A percentile compares a stretch with the other conserved stretches of the same genome.
Conservation (phyloP, 2,888 invertebrate genomes). For the Drosophila meridiana region DNA sequence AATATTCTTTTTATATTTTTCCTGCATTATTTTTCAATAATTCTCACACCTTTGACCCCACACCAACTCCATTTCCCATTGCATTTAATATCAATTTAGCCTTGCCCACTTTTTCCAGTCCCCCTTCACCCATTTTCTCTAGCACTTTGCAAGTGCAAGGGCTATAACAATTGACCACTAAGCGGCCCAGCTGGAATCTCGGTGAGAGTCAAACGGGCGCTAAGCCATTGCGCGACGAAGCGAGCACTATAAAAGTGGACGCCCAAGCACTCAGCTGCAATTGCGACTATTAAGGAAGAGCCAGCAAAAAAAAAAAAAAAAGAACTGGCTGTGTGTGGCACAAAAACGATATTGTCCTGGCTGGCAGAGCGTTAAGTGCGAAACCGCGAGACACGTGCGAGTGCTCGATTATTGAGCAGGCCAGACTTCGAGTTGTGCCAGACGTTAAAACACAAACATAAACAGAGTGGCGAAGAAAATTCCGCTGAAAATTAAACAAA, state of each 20-base stretch:
- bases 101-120: neutral
- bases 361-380: slow-evolving; percentile 33
- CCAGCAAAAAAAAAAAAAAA: slow-evolving; percentile 4
- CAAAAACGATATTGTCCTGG: slow-evolving; percentile 24
- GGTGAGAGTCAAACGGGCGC: slow-evolving; percentile 16
- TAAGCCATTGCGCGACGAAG: slow-evolving; percentile 22
- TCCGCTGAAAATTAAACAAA: slow-evolving; percentile 52
- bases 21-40: neutral
- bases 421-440: slow-evolving; percentile 23
- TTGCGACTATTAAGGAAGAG: slow-evolving; percentile 59
- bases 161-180: slow-evolving; percentile 59
- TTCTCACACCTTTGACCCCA: neutral
- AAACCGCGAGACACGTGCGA: slow-evolving; percentile 65
- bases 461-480: slow-evolving; percentile 50
- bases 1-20: neutral
- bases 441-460: slow-evolving; percentile 58
- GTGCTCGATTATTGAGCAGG: slow-evolving; percentile 34
- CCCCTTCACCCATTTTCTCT: neutral
- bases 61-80: neutral
- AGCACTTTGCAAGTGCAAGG: slow-evolving; percentile 29
- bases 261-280: slow-evolving; percentile 61
- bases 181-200: slow-evolving; percentile 40
- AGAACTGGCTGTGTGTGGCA: slow-evolving; percentile 34
- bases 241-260: slow-evolving; percentile 54
- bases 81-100: slow-evolving; percentile 2